Base-by-base conservation (phyloP, 2,113 vertebrate genomes). In the Xiphophorus couchianus region DNA sequence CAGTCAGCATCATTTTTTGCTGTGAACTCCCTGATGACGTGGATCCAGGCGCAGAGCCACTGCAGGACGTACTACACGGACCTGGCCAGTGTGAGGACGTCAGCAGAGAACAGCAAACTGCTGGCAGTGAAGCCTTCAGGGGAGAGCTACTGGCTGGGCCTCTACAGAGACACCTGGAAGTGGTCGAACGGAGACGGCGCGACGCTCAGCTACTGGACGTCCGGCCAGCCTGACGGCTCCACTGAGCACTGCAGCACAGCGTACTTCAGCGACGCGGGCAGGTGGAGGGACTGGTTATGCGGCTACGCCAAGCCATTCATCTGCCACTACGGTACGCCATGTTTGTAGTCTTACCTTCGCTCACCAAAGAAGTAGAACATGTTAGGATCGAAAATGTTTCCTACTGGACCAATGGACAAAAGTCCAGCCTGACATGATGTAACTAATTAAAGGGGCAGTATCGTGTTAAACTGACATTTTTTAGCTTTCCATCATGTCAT, bases 111-210 rank as follows among this genome's bases (percentile, higher is more conserved):
- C 14, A 31, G 65, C 22, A 28, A 19, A 3, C 6, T 66, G 5
- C 27, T 27, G 0, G 25, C 31, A 13, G 9, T 13, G 8, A 19
- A 54, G 28, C 62, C 62, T 0, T 0, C 25, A 33, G 62, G 42
- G 19, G 4, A 27, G 1, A 10, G 0, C 0, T 37, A 0, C 42
- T 73, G 71, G 71, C 30, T 73, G 1, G 42, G 62, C 4, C 62
- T 73, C 19, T 65, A 54, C 71, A 73, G 62, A 28, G 30, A 51
- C 39, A 11, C 10, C 9, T 73, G 71, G 30, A 73, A 51, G 30
- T 73, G 15, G 62, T 54, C n/a, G 14, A 25, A 35, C 33, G 71
- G 62, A 73, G 0, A 25, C 1, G 4, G 1, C 33, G 1, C 0
- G 11, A 4, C 9, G 9, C n/a, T 37, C 3, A 37, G 4, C 0